Evolutionary conservation across 2,888 invertebrate species (phyloP).

Genomic region (Drosophila maculinotata): DNA sequence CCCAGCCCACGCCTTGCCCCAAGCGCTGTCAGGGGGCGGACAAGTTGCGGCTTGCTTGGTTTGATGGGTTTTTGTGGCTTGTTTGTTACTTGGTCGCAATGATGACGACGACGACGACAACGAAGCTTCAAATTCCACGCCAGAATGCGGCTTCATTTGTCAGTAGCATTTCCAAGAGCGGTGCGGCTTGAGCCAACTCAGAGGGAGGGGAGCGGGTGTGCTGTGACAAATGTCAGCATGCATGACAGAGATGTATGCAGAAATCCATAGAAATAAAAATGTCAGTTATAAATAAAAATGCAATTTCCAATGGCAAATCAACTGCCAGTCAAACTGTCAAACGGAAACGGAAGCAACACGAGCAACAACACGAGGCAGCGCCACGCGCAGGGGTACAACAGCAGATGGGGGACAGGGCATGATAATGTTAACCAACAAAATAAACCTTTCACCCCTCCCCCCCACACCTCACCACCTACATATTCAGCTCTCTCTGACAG

Average conservation of each 20-base stretch:
- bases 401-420: too few relatives aligned
- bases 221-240: slow-evolving; percentile 64
- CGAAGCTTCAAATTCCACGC: slow-evolving; percentile 56
- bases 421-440: neutral
- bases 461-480: accelerated
- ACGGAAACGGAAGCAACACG: slow-evolving; percentile 20
- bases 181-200: neutral
- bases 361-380: neutral
- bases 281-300: slow-evolving; percentile 73
- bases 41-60: slow-evolving; percentile 70
- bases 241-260: slow-evolving; percentile 73
- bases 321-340: slow-evolving; percentile 74
- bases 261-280: slow-evolving; percentile 76
- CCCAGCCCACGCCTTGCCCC: slow-evolving; percentile 1
- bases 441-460: neutral
- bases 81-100: slow-evolving; percentile 64
- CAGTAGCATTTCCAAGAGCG: slow-evolving; percentile 41
- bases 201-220: neutral
- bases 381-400: too few relatives aligned
- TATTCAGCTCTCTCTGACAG: neutral
- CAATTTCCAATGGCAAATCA: slow-evolving; percentile 72
- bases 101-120: slow-evolving; percentile 15
- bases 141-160: slow-evolving; percentile 75
- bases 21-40: slow-evolving; percentile 11
- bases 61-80: slow-evolving; percentile 77